Base-by-base conservation (phyloP, 2,113 vertebrate species). In the Cricetomys ansorgei region DNA sequence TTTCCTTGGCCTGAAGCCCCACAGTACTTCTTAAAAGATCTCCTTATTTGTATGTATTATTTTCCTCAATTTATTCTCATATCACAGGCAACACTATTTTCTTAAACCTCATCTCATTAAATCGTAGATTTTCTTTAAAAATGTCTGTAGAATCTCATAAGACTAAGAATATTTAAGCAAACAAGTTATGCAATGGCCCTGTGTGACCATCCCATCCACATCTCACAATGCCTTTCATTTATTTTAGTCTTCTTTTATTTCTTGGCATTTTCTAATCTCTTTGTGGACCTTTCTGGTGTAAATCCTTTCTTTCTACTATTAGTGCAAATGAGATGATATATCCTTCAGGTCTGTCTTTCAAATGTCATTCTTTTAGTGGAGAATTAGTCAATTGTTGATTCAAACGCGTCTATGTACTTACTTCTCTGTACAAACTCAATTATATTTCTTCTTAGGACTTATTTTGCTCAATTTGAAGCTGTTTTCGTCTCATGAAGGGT, bases 71-170 rank as follows among this genome's bases (percentile, higher is more conserved):
- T 89, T 92, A 73, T 93, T 96, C 72, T 21, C 57, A 45, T 17
- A 72, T 88, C 59, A 84, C 40, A 79, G 64, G 3, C 88, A 80
- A 94, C 87, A 50, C 31, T 77, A 13, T 73, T 65, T 89, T 94
- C 50, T 92, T 75, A 91, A 94, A 85, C 48, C 88, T n/a, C 31
- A 59, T 86, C 80, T 95, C 55, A 96, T 93, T 94, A 94, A 96
- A 16, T 69, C 43, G 62, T 10, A 85, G n/a, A 19, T 95, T 95
- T 88, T 79, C 75, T 69, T 81, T 91, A 94, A 95, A 62, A 19
- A 21, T 37, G 65, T 89, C 48, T 75, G 37, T 67, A 77, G 34
- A 72, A 69, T 81, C 73, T 95, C 37, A 94, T 97, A 88, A 88
- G 76, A 70, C 5, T 67, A 34, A 85, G 29, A 75, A 89, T 40